phyloP scores from a whole-genome alignment of 2,113 vertebrate genomes.

The Hippocampus abdominalis region DNA sequence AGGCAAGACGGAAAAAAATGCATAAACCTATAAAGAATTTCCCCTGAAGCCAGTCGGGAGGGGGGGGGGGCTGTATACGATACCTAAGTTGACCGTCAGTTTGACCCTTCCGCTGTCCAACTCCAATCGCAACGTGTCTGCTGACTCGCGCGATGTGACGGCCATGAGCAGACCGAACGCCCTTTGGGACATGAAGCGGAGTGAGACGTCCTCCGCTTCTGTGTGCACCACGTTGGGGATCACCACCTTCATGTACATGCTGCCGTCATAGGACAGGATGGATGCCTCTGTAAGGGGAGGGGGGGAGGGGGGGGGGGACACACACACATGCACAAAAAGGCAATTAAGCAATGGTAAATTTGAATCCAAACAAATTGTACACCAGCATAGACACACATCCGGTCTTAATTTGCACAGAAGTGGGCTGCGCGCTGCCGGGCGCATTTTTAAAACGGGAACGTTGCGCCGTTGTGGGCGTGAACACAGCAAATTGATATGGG shows the following conservation, averaged over 20 bases:
- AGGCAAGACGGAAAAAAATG: slow-evolving; percentile 8
- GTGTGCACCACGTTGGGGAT: slow-evolving; percentile 93
- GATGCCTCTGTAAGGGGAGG: slow-evolving; percentile 81
- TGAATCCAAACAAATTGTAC: not conserved
- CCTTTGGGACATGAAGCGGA: slow-evolving; percentile 94
- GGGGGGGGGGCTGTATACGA: slow-evolving; percentile 69
- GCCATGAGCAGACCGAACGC: slow-evolving; percentile 93
- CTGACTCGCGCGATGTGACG: slow-evolving; percentile 90
- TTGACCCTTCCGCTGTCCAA: slow-evolving; percentile 92
- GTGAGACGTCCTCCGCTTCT: slow-evolving; percentile 93
- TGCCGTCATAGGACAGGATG: slow-evolving; percentile 91
- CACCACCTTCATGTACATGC: slow-evolving; percentile 98
- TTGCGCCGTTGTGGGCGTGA: not conserved
- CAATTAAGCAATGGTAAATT: not conserved
- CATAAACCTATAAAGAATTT: slow-evolving; percentile 51
- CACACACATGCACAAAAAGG: not conserved
- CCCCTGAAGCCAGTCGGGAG: not conserved
- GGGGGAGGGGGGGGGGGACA: too few species aligned
- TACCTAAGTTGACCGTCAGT: slow-evolving; percentile 98
- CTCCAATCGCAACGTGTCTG: slow-evolving; percentile 90
- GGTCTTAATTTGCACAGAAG: too few species aligned
- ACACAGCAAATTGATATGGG: not conserved
- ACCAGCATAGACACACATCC: too few species aligned
- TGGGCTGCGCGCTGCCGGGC: too few species aligned
- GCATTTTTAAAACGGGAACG: too few species aligned